Conservation (phyloP, 37 sponge, comb jelly and placozoan genomes). For the Diacarnus erythraeanus region DNA sequence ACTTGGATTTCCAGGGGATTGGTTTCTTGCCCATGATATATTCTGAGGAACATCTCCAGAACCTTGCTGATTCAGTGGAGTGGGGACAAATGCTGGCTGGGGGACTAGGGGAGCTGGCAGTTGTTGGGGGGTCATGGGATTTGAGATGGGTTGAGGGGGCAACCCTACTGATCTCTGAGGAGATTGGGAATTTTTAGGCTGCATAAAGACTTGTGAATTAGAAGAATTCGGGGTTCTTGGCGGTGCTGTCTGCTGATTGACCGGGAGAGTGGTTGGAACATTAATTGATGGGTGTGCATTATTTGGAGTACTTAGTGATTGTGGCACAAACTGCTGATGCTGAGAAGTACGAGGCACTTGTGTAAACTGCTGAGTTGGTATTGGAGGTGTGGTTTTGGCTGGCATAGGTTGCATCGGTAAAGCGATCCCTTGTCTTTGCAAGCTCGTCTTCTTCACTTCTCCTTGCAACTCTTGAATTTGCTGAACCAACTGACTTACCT, state of each 20-base stretch:
- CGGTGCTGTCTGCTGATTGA: not conserved
- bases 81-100: not conserved
- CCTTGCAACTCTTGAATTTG: constrained; percentile 57
- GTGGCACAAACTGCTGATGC: not conserved
- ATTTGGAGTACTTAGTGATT: not conserved
- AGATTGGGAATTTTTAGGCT: not conserved
- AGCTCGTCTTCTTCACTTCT: constrained; percentile 27
- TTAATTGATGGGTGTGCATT: not conserved
- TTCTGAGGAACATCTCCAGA: not conserved
- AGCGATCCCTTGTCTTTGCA: not conserved
- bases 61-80: constrained; percentile 1
- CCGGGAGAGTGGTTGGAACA: not conserved
- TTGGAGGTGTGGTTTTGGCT: not conserved
- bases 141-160: constrained; percentile 1
- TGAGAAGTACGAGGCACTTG: not conserved
- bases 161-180: not conserved
- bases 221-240: not conserved
- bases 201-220: not conserved
- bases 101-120: constrained; percentile 19
- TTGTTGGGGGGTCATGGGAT: constrained; percentile 14
- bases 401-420: not conserved
- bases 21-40: not conserved
- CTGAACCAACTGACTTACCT: constrained; percentile 52
- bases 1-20: not conserved
- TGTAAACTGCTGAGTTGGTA: constrained; percentile 7